Evolutionary conservation across 2,797 vertebrate genomes (phyloP).

Genomic region (Poeciliopsis presidionis): DNA sequence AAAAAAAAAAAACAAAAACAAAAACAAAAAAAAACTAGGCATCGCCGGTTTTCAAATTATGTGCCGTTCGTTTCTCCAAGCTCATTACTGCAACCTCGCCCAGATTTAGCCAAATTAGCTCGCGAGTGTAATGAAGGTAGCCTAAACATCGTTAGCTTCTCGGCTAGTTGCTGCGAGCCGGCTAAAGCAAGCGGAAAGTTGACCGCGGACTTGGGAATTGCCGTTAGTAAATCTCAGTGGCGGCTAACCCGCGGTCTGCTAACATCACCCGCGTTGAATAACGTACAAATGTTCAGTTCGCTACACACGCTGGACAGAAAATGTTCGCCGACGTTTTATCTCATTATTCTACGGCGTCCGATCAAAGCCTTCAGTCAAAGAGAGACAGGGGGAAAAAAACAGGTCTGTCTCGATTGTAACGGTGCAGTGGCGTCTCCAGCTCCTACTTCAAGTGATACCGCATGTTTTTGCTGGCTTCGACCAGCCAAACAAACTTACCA

Average conservation of each 20-base stretch:
- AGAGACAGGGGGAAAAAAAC: conserved; percentile 22
- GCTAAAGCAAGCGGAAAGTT: conserved; percentile 75
- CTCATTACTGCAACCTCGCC: conserved; percentile 44
- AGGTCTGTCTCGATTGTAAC: conserved; percentile 73
- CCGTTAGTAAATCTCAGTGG: conserved; percentile 60
- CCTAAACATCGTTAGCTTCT: conserved; percentile 69
- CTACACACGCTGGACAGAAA: not conserved
- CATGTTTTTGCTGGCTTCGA: conserved; percentile 73
- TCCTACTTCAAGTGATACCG: conserved; percentile 66
- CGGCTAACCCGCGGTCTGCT: conserved; percentile 12
- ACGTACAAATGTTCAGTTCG: accelerated
- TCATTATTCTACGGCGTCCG: conserved; percentile 50
- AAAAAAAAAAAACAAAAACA: not conserved
- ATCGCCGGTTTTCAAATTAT: not conserved
- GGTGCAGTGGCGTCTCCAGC: conserved; percentile 71
- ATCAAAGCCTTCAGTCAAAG: conserved; percentile 65
- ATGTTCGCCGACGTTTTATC: conserved; percentile 22
- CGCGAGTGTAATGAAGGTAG: conserved; percentile 43
- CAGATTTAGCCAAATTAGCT: conserved; percentile 59
- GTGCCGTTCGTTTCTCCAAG: conserved; percentile 33
- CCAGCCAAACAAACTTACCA: conserved; percentile 68
- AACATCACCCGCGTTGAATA: not conserved
- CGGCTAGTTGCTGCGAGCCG: conserved; percentile 68
- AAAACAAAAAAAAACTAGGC: not conserved
- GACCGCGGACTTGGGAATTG: conserved; percentile 59